Evolutionary conservation across 2,113 vertebrate genomes (phyloP), one percentile per base, ranked within the genome.

Genomic region (Geococcyx californianus): DNA sequence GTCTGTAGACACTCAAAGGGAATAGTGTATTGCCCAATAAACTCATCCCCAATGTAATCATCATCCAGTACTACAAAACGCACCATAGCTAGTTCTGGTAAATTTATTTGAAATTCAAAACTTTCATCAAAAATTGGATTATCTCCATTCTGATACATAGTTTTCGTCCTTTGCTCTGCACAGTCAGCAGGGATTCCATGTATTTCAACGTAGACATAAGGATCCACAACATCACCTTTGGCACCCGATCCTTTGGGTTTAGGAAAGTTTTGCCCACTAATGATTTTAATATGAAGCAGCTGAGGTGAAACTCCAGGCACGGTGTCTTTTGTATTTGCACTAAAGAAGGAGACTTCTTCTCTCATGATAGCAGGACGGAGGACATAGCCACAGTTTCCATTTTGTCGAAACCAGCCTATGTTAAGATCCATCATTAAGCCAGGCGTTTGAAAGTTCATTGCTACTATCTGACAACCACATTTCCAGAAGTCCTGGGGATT

Each of bases 401-500:
- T 99, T 93, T 99, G 99, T 72, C 99, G 98, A 95, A 99, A 99
- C 99, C 99, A 99, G 81, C 99, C 99, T 1, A 99, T 99, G 87
- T 99, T 99, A 77, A 99, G 97, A 96, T 99, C 99, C 99, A 99
- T 99, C 99, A 99, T 99, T 92, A 99, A 97, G 19, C 99, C 99
- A 1, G 99, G 99, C 0, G 99, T 99, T 84, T 99, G 99, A 92
- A 99, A 99, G 98, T 99, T 99, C 99, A 99, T 99, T 47, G 99
- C 99, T 72, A 99, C 99, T 36, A 99, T 99, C 89, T 99, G 99
- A 97, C 99, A 99, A 54, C 99, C 99, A 47, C 99, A 99, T 84
- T 99, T 99, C 99, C 99, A 99, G 89, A 99, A 99, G 89, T 99
- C 99, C 97, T 99, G 99, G 54, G 99, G 99, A 94, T 99, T 99